Evolutionary conservation across 1,140 invertebrate genomes (phyloP), one percentile per base, ranked within the genome.

Genomic region (Protaetia brevitarsis): DNA sequence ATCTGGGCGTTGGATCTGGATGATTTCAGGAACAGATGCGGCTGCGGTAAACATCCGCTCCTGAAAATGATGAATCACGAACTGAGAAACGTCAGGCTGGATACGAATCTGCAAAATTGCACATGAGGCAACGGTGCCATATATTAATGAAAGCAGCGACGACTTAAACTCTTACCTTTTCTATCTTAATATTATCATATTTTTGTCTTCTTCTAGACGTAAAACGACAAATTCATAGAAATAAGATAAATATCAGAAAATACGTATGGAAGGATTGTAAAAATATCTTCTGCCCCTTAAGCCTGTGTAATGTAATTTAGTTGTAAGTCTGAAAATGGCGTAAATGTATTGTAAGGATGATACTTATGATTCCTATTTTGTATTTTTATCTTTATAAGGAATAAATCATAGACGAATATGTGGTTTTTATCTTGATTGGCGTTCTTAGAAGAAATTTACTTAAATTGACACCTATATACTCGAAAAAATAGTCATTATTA

Each of bases 1-100:
- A 82, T 93, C 16, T 94, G 91, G 91, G 89, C 91, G 0, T 76
- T 93, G 11, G 82, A 82, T 74, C 77, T 92, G 64, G 92, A 93
- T 71, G 91, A 94, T 74, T 92, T 91, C 80, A 80, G 81, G 29
- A 86, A 85, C 59, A 75, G 74, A 6, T 91, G 89, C 72, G 83
- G 83, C 2, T 90, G 88, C 74, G 86, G 86, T 58, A 78, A 77
- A 41, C 82, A 87, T 78, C 84, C 85, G 0, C 71, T 87, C 2
- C 74, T 87, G 3, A 77, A 81, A n/a, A 84, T 85, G 0, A 72
- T 88, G 13, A 83, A 84, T 61, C 79, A 82, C 58, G 85, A 84
- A 65, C 72, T 88, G 0, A 71, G 82, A 30, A 80, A 81, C 29
- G 65, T 64, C 23, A 31, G 58, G 1, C 69, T 71, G 3, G 71